Evolutionary conservation across 2,113 vertebrate species (phyloP), one percentile per base, ranked within the genome.

Genomic region (Cebus imitator): DNA sequence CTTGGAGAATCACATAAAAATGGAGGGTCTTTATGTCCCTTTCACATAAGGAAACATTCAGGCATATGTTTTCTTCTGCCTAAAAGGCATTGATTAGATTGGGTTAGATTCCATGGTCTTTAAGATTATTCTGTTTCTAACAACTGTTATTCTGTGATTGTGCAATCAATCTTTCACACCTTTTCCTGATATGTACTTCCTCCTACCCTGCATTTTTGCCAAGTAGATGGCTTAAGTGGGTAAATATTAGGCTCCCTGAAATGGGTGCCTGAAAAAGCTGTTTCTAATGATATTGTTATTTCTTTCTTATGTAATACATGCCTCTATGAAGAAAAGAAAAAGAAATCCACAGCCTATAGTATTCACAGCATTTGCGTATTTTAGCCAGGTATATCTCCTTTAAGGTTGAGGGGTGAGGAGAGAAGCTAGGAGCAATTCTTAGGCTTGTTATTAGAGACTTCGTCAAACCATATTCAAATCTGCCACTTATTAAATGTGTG

Each of bases 361-460:
- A 86, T 43, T 82, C 35, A 68, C 2, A 45, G 13, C 8, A 81
- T 30, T 80, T 16, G 14, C 35, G 23, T 78, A 35, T 37, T 83
- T 96, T 86, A 94, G 21, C 9, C 66, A 64, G 30, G n/a, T 72
- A 2, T 72, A 32, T n/a, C 40, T 90, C 20, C 45, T 61, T 27
- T 58, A 68, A 21, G 2, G 21, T 45, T 88, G 57, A 84, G 23
- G 25, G 9, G 3, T 89, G 9, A 50, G 17, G 10, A 90, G 25
- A 94, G 5, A 83, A 27, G 6, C 35, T 61, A 88, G 72, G 52
- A 48, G n/a, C 32, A 68, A 66, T 20, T 90, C 66, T 85, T 35
- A 92, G 40, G 43, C 43, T 81, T 95, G 55, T 45, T 80, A 80
- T 40, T 84, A 80, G 93, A 70, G 58, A 76, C 90, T 81, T 84